Evolutionary conservation across 2,888 invertebrate genomes (phyloP).

Genomic region (Aromia moschata): DNA sequence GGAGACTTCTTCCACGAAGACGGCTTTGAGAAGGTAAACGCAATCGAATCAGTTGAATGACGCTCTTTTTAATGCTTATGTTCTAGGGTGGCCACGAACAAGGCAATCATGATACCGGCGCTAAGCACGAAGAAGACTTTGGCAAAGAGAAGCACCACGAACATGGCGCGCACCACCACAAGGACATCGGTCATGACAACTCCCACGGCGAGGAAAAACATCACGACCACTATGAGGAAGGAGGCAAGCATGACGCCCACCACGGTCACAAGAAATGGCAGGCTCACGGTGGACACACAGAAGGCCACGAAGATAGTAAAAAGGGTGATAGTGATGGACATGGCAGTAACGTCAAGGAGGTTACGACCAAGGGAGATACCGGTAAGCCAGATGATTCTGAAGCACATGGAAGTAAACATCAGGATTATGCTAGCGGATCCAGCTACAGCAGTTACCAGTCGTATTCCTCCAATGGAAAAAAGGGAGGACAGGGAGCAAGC

Average conservation of each 20-base stretch:
- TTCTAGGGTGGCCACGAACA: constrained; percentile 69
- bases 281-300: constrained; percentile 65
- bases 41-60: background rate
- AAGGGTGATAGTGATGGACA: constrained; percentile 41
- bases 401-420: background rate
- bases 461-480: too few species aligned
- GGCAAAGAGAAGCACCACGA: constrained; percentile 69
- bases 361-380: background rate
- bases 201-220: constrained; percentile 67
- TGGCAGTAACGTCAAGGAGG: constrained; percentile 25
- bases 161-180: constrained; percentile 66
- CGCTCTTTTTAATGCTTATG: background rate
- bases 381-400: background rate
- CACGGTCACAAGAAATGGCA: constrained; percentile 71
- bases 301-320: constrained; percentile 63
- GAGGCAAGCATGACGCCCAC: constrained; percentile 64
- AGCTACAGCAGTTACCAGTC: background rate
- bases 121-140: constrained; percentile 65
- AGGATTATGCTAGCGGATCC: background rate
- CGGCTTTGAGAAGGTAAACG: constrained; percentile 61
- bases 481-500: too few species aligned
- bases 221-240: constrained; percentile 63
- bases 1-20: constrained; percentile 70
- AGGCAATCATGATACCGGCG: constrained; percentile 65
- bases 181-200: constrained; percentile 61